phyloP scores from a whole-genome alignment of 1,140 invertebrate genomes.

The Drosophila orosa region DNA sequence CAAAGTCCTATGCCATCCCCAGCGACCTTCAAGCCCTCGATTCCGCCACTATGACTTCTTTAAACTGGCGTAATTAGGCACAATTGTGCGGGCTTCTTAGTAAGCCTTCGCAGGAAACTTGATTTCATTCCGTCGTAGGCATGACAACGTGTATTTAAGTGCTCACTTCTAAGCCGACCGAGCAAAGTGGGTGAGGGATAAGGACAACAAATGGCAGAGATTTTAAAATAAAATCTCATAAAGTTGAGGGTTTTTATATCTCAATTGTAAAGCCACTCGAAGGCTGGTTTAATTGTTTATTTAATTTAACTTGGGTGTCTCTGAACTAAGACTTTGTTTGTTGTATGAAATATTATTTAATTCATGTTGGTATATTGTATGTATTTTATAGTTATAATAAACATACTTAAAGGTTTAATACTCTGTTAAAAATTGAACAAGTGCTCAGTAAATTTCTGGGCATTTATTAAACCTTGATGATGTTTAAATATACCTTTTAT shows the following conservation, averaged over 20 bases:
- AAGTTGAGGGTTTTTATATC: neutral
- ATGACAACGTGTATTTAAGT: slow-evolving; percentile 31
- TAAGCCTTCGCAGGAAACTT: slow-evolving; percentile 35
- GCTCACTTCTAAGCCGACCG: slow-evolving; percentile 3
- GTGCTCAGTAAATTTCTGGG: no score
- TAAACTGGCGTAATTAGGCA: slow-evolving; percentile 70
- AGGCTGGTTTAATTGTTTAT: slow-evolving; percentile 1
- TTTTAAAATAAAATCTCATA: slow-evolving; percentile 8
- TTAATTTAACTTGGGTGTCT: neutral
- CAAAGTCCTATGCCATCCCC: neutral
- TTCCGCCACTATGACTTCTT: slow-evolving; percentile 36
- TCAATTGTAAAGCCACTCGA: neutral
- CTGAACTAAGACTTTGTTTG: no score
- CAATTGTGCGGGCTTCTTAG: slow-evolving; percentile 59
- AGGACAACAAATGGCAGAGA: slow-evolving; percentile 9
- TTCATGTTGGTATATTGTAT: no score
- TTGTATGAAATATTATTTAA: no score
- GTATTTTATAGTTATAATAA: neutral
- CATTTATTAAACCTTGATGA: no score
- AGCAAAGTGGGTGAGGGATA: slow-evolving; percentile 15
- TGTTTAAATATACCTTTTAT: no score
- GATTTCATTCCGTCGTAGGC: slow-evolving; percentile 35
- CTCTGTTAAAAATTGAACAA: no score
- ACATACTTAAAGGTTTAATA: neutral
- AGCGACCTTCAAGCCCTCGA: slow-evolving; percentile 19